Evolutionary conservation across 1,140 invertebrate species (phyloP).

Genomic region (Gonioctena quinquepunctata): DNA sequence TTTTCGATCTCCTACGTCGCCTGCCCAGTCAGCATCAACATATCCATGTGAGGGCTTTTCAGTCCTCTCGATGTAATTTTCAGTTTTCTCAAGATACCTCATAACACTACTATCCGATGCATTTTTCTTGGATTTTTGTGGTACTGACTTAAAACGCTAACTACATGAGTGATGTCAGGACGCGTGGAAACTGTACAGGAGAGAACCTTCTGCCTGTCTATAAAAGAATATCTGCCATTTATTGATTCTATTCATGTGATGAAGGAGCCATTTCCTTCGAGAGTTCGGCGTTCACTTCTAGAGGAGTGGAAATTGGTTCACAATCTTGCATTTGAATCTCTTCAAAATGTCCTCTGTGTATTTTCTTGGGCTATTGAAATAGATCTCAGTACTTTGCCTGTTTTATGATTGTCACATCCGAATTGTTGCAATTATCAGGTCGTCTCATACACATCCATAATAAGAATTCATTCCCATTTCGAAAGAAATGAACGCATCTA

Average conservation of each 20-base stretch:
- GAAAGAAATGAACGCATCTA: background rate
- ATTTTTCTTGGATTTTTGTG: conserved; percentile 26
- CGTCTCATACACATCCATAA: background rate
- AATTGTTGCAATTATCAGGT: background rate
- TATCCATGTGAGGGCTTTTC: too few relatives aligned
- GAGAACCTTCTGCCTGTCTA: conserved; percentile 49
- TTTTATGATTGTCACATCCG: too few relatives aligned
- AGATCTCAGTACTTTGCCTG: background rate
- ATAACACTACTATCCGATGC: conserved; percentile 51
- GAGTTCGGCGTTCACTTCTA: background rate
- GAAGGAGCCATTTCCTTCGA: background rate
- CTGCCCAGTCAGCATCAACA: too few relatives aligned
- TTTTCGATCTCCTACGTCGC: too few relatives aligned
- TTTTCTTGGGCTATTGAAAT: background rate
- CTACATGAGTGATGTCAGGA: conserved; percentile 54
- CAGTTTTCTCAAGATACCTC: conserved; percentile 53
- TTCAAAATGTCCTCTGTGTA: conserved; percentile 27
- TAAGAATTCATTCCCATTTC: background rate
- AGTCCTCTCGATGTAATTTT: conserved; percentile 11
- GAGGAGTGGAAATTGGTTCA: conserved; percentile 26
- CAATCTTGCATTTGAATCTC: conserved; percentile 33
- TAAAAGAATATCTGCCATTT: background rate
- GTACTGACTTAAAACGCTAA: conserved; percentile 45
- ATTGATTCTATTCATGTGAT: background rate
- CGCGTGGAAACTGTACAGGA: conserved; percentile 52